Conservation (phyloP, 2,113 vertebrate genomes). For the Triplophysa rosa region DNA sequence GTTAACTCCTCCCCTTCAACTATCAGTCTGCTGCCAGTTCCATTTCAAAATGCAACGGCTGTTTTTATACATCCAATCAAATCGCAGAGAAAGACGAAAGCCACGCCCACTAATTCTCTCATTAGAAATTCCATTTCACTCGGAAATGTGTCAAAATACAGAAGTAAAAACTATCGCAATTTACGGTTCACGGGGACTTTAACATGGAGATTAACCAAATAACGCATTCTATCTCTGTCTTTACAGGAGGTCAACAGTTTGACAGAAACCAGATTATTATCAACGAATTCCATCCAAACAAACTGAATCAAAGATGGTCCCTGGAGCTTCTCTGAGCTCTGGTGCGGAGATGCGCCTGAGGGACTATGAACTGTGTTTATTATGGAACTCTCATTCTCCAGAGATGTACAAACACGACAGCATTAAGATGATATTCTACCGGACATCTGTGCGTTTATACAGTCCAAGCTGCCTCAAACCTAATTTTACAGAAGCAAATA, state of each 20-base stretch:
- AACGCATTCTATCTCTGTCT: neutral
- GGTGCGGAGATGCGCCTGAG: conserved; percentile 21
- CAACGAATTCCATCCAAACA: conserved; percentile 76
- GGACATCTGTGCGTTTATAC: neutral
- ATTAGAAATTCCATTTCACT: no score
- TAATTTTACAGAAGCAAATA: neutral
- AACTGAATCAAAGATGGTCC: conserved; percentile 81
- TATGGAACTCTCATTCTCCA: neutral
- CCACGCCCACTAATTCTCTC: no score
- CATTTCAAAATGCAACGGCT: no score
- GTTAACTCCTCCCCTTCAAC: no score
- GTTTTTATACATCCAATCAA: no score
- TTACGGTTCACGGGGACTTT: no score
- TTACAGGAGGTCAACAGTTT: conserved; percentile 84
- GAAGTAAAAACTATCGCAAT: no score
- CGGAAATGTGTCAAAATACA: no score
- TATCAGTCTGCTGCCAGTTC: no score
- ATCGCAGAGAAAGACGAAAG: no score
- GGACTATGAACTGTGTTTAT: conserved; percentile 7
- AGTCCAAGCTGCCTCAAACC: neutral
- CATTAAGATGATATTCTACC: neutral
- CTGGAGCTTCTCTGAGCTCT: conserved; percentile 78
- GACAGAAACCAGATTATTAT: conserved; percentile 86
- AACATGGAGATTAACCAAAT: neutral
- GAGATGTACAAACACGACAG: neutral